These are phyloP conservation scores for Euwallacea fornicatus DNA, from an alignment of 1,140 invertebrate species.

Conservation along the genomic window DNA sequence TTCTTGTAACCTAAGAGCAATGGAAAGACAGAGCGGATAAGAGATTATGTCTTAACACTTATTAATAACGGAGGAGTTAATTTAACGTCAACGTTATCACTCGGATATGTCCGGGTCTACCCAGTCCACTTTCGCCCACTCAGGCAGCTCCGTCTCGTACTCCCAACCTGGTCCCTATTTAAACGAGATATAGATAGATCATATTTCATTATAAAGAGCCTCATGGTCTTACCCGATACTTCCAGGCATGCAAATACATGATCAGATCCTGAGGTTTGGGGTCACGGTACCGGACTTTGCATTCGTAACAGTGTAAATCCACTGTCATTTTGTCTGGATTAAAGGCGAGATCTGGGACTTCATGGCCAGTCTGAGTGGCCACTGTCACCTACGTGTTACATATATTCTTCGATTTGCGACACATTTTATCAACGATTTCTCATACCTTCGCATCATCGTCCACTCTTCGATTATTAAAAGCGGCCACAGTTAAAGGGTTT, in stretches of 20 bases:
- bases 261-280: conserved; percentile 87
- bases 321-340: conserved; percentile 74
- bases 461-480: conserved; percentile 39
- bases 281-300: conserved; percentile 87
- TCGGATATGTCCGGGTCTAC: conserved; percentile 59
- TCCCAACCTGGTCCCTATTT: conserved; percentile 83
- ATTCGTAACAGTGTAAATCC: conserved; percentile 90
- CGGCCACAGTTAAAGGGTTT: conserved; percentile 41
- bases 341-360: conserved; percentile 68
- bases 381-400: conserved; percentile 62
- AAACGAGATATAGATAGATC: conserved; percentile 33
- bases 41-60: conserved; percentile 43
- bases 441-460: conserved; percentile 50
- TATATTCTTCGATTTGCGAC: not conserved
- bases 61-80: conserved; percentile 22
- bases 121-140: conserved; percentile 86
- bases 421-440: not conserved
- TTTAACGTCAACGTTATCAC: conserved; percentile 42
- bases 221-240: conserved; percentile 68
- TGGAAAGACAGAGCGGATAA: conserved; percentile 50
- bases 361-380: conserved; percentile 79
- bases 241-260: conserved; percentile 95
- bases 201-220: conserved; percentile 9
- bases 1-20: conserved; percentile 39
- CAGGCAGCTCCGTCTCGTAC: conserved; percentile 84